Evolutionary conservation across 2,888 invertebrate genomes (phyloP).

Genomic region (Gerris lacustris): DNA sequence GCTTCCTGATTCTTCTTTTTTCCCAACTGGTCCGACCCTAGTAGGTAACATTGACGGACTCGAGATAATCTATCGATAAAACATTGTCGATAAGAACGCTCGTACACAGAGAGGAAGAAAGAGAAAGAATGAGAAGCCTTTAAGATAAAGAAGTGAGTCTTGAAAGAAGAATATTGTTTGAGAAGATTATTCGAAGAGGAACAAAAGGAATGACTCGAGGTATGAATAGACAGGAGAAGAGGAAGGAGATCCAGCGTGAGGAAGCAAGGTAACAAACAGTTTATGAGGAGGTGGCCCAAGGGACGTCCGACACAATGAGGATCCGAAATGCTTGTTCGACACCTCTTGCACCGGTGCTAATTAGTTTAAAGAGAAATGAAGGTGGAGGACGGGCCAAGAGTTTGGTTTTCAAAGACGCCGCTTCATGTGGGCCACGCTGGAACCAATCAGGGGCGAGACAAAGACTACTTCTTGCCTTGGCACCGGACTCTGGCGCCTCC

Average conservation of each 20-base stretch:
- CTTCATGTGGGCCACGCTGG: not conserved
- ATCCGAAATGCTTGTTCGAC: too few relatives aligned
- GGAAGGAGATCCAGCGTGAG: not conserved
- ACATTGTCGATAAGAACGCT: too few relatives aligned
- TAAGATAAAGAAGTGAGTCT: not conserved
- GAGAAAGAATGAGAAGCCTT: not conserved
- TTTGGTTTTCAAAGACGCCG: not conserved
- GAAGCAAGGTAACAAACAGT: slow-evolving; percentile 1
- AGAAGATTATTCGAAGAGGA: not conserved
- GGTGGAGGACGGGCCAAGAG: not conserved
- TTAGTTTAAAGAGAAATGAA: slow-evolving; percentile 1
- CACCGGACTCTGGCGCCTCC: not conserved
- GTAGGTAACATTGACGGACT: not conserved
- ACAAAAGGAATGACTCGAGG: not conserved
- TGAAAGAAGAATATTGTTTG: not conserved
- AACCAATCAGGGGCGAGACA: not conserved
- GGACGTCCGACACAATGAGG: too few relatives aligned
- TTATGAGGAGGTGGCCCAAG: not conserved
- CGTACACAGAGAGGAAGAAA: too few relatives aligned
- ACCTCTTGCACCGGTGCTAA: not conserved
- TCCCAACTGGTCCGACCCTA: not conserved
- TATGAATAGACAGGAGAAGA: not conserved
- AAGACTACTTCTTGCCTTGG: not conserved
- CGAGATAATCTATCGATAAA: too few relatives aligned
- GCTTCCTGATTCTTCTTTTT: not conserved